Percentiles rank a stretch among this genome's conserved stretches.
These are phyloP conservation scores for Dioctria linearis DNA, from an alignment of 2,888 invertebrate species.

Conservation along the genomic window DNA sequence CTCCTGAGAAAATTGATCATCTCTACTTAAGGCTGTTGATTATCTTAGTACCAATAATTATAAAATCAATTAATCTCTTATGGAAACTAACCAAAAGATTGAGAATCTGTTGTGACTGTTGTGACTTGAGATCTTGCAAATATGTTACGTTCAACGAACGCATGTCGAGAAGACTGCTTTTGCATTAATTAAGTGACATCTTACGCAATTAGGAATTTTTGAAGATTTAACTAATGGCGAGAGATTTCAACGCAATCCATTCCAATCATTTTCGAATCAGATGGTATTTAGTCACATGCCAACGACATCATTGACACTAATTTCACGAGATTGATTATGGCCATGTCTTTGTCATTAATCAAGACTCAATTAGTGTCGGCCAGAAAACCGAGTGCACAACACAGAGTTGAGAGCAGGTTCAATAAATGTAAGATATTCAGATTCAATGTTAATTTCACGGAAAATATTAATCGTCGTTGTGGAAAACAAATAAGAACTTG, in stretches of 20 bases:
- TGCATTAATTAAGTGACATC: constrained; percentile 20
- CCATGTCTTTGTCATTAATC: constrained; percentile 12
- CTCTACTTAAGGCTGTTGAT: too few relatives aligned
- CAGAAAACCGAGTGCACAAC: not conserved
- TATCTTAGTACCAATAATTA: too few relatives aligned
- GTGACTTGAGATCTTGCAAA: too few relatives aligned
- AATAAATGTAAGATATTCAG: not conserved
- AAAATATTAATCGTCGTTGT: constrained; percentile 20
- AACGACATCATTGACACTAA: constrained; percentile 21
- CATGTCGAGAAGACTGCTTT: not conserved
- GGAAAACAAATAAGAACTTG: constrained; percentile 5
- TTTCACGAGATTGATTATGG: constrained; percentile 10
- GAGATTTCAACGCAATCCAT: constrained; percentile 17
- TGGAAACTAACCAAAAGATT: too few relatives aligned
- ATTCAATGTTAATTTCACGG: not conserved
- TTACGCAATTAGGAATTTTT: not conserved
- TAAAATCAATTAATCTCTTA: too few relatives aligned
- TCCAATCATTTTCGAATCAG: not conserved
- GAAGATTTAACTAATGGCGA: constrained; percentile 15
- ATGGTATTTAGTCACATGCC: constrained; percentile 6
- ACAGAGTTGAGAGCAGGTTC: not conserved
- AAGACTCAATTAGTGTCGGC: not conserved
- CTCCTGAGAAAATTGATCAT: too few relatives aligned
- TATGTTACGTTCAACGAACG: too few relatives aligned
- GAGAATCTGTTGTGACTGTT: too few relatives aligned